These are phyloP conservation scores for Lacerta agilis DNA, from an alignment of 2,797 vertebrate genomes.

Conservation along the genomic window DNA sequence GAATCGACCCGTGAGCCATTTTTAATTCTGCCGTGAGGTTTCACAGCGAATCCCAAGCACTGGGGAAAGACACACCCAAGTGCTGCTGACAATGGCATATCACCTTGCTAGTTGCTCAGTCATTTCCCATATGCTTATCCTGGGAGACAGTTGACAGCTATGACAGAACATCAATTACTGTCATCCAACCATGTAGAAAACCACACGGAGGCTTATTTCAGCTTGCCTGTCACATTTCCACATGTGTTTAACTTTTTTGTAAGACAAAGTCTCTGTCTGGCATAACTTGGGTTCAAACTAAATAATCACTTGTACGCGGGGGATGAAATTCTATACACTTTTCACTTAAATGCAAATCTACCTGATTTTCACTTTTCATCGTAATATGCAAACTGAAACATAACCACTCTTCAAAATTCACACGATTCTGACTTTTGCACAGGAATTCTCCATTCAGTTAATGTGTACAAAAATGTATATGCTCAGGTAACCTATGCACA, in stretches of 20 bases:
- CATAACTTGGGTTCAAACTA: not conserved
- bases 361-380: no score
- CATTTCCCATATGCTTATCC: constrained; percentile 57
- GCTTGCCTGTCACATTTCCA: constrained; percentile 29
- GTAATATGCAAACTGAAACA: no score
- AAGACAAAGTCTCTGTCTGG: constrained; percentile 11
- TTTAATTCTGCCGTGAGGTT: constrained; percentile 20
- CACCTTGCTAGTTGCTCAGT: constrained; percentile 11
- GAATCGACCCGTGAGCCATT: constrained; percentile 39
- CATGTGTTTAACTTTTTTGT: constrained; percentile 16
- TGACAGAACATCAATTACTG: constrained; percentile 64
- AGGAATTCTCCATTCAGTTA: no score
- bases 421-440: no score
- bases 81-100: constrained; percentile 23
- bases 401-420: no score
- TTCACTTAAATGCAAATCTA: no score
- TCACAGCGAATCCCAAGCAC: constrained; percentile 15
- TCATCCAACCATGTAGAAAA: constrained; percentile 19
- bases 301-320: not conserved
- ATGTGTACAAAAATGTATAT: no score
- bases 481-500: no score
- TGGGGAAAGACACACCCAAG: constrained; percentile 45
- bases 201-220: constrained; percentile 29
- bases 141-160: constrained; percentile 56
- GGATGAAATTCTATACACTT: no score